Evolutionary conservation across 1,140 invertebrate species (phyloP), one percentile per base, ranked within the genome.

Genomic region (Acromyrmex charruanus): DNA sequence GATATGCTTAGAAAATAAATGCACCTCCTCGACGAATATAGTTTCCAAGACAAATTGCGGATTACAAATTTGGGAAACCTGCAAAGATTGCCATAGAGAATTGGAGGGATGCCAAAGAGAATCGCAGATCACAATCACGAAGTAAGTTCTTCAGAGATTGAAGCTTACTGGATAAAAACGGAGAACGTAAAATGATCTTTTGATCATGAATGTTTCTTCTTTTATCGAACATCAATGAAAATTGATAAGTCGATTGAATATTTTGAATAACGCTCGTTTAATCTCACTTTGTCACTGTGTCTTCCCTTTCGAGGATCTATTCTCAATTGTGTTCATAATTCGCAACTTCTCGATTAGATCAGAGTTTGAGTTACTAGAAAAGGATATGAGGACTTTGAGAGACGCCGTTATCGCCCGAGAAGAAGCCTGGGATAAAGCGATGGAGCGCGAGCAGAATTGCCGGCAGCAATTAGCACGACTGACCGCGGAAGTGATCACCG

Each of bases 371-470:
- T 88, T 89, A 44, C 58, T 95, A 49, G 94, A 94, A 51, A 90
- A 74, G 0, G 93, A 95, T 51, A 94, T 95, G 93, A 90, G 89
- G 72, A 90, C 80, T 44, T 84, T 95, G 28, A 91, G 92, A 59
- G 93, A 95, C 59, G 91, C 88, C 0, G 80, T 95, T 4, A 88
- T 92, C 10, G 85, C 72, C 0, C 91, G 90, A 61, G 94, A 95
- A 81, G 84, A 94, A 68, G 88, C 88, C 0, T 94, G 93, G 93
- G 77, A 93, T 51, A 89, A 91, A 71, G 87, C 91, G 0, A 63
- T 91, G 55, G 93, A 94, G 39, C 91, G 91, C 1, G 95, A 95
- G 71, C 90, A 93, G 61, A 93, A 87, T 61, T 95, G 94, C 55
- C 90, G 89, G 31, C 90, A 91, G 7, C 94, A 95, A 87, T 92